These are phyloP conservation scores for Rhyzopertha dominica DNA, from an alignment of 1,140 invertebrate genomes.

Conservation along the genomic window DNA sequence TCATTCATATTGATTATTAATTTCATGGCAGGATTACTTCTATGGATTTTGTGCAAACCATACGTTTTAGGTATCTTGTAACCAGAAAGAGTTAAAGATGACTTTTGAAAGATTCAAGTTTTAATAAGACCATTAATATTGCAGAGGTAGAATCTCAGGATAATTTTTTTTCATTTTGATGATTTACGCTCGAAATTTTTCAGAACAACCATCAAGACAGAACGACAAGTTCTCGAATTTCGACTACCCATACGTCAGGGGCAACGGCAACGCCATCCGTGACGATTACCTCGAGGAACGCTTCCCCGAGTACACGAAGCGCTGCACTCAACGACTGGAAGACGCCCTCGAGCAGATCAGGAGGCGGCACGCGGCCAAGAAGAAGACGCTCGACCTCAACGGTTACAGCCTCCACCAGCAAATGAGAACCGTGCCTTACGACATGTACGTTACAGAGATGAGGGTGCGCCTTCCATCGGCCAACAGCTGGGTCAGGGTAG, in stretches of 20 bases:
- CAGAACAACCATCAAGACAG: conserved; percentile 27
- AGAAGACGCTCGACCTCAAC: conserved; percentile 54
- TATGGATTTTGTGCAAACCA: no score
- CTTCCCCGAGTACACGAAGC: conserved; percentile 18
- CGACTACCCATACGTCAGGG: conserved; percentile 30
- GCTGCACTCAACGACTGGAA: conserved; percentile 52
- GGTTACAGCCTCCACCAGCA: conserved; percentile 60
- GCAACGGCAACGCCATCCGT: conserved; percentile 25
- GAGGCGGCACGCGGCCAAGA: conserved; percentile 50
- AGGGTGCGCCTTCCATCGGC: conserved; percentile 57
- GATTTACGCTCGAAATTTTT: neutral
- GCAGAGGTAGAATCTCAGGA: neutral
- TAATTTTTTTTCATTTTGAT: conserved; percentile 2
- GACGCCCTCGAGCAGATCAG: conserved; percentile 53
- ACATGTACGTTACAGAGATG: conserved; percentile 63
- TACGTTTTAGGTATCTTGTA: no score
- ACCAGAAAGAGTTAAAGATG: no score
- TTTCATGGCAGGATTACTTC: neutral
- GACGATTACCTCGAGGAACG: conserved; percentile 23
- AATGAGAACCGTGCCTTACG: conserved; percentile 53
- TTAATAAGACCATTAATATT: conserved; percentile 1
- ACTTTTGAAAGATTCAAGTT: neutral
- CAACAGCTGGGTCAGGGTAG: conserved; percentile 58
- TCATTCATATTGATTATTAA: conserved; percentile 1
- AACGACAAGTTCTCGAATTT: conserved; percentile 40